A percentile compares a stretch with the other conserved stretches of the same genome.
phyloP scores from a whole-genome alignment of 1,140 invertebrate genomes.

The Aphidius ervi region DNA sequence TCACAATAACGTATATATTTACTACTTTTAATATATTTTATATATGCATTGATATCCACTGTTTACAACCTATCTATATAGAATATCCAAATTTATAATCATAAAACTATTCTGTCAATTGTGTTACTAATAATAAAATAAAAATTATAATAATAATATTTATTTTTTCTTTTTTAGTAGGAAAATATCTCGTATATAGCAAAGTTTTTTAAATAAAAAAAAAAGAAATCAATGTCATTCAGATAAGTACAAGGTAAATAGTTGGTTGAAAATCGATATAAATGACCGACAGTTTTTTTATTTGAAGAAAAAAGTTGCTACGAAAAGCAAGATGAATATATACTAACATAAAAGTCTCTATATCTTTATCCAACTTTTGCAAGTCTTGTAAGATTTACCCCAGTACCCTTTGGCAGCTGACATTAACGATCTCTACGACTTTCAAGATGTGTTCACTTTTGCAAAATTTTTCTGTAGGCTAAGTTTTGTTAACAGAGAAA shows the following conservation, averaged over 20 bases:
- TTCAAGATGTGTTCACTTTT: slow-evolving; percentile 22
- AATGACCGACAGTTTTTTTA: slow-evolving; percentile 20
- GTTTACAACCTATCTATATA: no score
- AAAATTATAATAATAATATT: no score
- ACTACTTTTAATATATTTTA: no score
- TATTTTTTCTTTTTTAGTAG: not conserved
- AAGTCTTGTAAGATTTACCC: slow-evolving; percentile 21
- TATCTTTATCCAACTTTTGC: slow-evolving; percentile 23
- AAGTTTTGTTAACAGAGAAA: no score
- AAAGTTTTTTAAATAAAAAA: not conserved
- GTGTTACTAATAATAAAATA: no score
- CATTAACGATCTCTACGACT: slow-evolving; percentile 20
- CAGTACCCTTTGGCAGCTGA: slow-evolving; percentile 17
- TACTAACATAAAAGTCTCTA: not conserved
- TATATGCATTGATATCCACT: no score
- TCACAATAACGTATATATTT: no score
- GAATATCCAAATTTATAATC: no score
- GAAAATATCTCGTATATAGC: no score
- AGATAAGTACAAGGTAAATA: no score
- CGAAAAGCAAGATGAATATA: slow-evolving; percentile 16
- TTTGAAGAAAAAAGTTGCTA: slow-evolving; percentile 18
- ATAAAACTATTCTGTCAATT: no score
- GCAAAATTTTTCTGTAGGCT: not conserved
- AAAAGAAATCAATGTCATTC: no score
- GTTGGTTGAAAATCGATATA: slow-evolving; percentile 17